phyloP scores from a whole-genome alignment of 2,113 vertebrate species.

The Psephotus haematonotus region DNA sequence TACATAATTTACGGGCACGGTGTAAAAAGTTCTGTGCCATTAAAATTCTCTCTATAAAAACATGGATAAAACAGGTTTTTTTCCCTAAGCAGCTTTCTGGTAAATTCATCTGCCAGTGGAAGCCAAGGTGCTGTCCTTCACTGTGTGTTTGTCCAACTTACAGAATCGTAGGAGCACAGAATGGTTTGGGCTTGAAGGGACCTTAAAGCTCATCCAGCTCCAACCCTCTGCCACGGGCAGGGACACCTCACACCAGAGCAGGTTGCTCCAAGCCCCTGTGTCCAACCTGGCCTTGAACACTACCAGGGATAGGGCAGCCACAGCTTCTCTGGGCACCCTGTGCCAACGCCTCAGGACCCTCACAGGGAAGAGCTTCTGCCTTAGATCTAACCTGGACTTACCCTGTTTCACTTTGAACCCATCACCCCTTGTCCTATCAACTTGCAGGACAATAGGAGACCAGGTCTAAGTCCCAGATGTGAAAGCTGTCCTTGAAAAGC shows the following conservation, averaged over 20 bases:
- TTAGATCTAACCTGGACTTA: neutral
- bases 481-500: neutral
- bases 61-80: neutral
- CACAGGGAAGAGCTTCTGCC: neutral
- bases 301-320: no score
- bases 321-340: no score
- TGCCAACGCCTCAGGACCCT: neutral
- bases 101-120: neutral
- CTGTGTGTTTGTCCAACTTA: rapidly evolving
- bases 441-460: rapidly evolving
- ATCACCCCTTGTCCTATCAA: neutral
- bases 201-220: neutral
- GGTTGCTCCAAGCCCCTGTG: neutral
- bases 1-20: neutral
- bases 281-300: neutral
- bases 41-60: neutral
- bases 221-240: neutral
- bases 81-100: neutral
- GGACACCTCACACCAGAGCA: neutral
- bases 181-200: neutral
- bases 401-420: neutral
- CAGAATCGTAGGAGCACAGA: neutral
- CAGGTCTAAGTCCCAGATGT: neutral
- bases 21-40: neutral
- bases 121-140: neutral